phyloP scores from a whole-genome alignment of 2,888 invertebrate species.

The Cremastinae sp. region DNA sequence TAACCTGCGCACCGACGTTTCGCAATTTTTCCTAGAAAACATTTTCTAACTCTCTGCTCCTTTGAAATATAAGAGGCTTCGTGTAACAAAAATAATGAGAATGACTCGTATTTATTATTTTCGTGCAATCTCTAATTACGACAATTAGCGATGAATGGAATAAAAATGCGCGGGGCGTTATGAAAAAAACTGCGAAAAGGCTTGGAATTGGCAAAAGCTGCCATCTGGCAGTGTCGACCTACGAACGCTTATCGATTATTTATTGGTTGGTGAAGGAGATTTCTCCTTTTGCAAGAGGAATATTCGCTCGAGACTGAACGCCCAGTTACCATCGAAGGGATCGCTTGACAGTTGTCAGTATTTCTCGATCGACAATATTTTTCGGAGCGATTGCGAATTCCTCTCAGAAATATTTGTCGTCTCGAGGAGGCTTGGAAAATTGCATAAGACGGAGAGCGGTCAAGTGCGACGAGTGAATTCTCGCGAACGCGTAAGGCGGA shows the following conservation, averaged over 20 bases:
- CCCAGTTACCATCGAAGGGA: neutral
- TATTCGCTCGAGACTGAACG: neutral
- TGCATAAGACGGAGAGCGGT: neutral
- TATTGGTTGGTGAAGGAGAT: constrained; percentile 59
- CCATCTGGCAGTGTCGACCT: constrained; percentile 37
- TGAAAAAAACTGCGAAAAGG: neutral
- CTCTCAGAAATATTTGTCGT: constrained; percentile 5
- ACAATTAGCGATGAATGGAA: neutral
- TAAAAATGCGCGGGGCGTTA: neutral
- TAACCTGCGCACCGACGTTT: constrained; percentile 13
- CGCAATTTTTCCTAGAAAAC: constrained; percentile 1
- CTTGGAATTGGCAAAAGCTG: constrained; percentile 35
- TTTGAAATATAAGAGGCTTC: neutral
- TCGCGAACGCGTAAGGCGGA: neutral
- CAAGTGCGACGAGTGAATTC: neutral
- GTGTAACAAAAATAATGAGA: neutral
- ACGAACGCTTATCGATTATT: constrained; percentile 42
- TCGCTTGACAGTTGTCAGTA: neutral
- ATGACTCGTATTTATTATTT: neutral
- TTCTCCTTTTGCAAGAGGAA: constrained; percentile 25
- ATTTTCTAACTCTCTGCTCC: neutral
- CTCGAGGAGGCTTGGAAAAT: neutral
- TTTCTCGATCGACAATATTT: constrained; percentile 33
- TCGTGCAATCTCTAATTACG: no score
- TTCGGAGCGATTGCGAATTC: neutral